phyloP scores from a whole-genome alignment of 2,797 vertebrate species.

The Xerus rutilus region DNA sequence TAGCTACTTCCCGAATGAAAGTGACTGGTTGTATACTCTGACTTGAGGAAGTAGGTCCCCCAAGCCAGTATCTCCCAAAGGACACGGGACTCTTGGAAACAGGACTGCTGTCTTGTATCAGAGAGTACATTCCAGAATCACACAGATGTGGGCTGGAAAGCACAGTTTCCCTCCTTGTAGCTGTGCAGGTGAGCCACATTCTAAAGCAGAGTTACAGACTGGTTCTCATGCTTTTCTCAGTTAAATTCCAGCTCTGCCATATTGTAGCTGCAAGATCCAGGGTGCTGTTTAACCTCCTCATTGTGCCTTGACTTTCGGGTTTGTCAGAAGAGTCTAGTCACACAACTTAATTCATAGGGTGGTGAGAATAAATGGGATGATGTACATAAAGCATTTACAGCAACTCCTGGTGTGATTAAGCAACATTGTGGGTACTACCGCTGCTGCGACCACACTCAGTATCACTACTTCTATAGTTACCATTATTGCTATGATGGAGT shows the following conservation, averaged over 20 bases:
- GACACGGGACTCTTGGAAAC: not conserved
- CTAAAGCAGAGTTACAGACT: not conserved
- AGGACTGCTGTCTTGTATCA: not conserved
- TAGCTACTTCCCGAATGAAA: not conserved
- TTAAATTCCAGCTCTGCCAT: not conserved
- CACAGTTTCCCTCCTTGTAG: not conserved
- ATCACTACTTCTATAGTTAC: not conserved
- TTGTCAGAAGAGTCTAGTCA: not conserved
- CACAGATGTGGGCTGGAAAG: not conserved
- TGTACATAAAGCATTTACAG: not conserved
- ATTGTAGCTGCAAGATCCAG: not conserved
- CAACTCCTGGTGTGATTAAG: not conserved
- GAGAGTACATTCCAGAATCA: not conserved
- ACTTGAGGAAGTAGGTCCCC: not conserved
- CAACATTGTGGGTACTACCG: not conserved
- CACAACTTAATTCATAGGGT: not conserved
- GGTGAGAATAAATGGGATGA: not conserved
- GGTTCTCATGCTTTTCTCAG: not conserved
- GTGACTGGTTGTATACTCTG: not conserved
- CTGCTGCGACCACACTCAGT: not conserved
- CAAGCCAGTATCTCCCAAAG: not conserved
- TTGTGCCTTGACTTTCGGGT: not conserved
- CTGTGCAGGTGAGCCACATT: not conserved
- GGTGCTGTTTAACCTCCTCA: not conserved
- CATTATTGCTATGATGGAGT: not conserved